A percentile compares a stretch with the other conserved stretches of the same genome.
Conservation (phyloP, 2,888 invertebrate genomes). For the Pocota personata region DNA sequence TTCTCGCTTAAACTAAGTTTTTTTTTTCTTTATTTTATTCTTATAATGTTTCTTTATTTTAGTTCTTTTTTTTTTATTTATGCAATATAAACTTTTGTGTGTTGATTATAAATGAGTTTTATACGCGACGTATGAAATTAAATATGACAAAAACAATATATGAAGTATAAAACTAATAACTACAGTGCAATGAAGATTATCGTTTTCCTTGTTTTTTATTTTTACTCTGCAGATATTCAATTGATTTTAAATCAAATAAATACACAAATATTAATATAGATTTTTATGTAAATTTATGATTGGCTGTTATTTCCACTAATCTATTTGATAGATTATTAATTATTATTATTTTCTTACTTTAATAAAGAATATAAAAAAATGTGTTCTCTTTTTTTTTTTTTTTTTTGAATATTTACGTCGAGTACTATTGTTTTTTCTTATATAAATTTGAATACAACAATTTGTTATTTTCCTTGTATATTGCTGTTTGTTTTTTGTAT, state of each 20-base stretch:
- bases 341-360: slow-evolving; percentile 25
- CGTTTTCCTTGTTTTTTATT: not conserved
- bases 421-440: slow-evolving; percentile 44
- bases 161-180: not conserved
- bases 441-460: slow-evolving; percentile 55
- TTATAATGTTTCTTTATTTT: slow-evolving; percentile 11
- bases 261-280: slow-evolving; percentile 5
- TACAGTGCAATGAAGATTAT: slow-evolving; percentile 25
- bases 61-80: slow-evolving; percentile 13
- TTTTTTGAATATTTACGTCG: slow-evolving; percentile 29
- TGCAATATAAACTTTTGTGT: slow-evolving; percentile 39
- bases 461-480: slow-evolving; percentile 40
- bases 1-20: slow-evolving; percentile 50
- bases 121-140: slow-evolving; percentile 1
- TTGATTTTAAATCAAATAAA: slow-evolving; percentile 24
- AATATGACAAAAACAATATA: not conserved
- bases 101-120: not conserved
- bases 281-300: slow-evolving; percentile 6
- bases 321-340: slow-evolving; percentile 50
- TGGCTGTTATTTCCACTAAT: slow-evolving; percentile 20
- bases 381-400: slow-evolving; percentile 23
- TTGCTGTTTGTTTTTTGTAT: slow-evolving; percentile 21
- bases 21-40: slow-evolving; percentile 13
- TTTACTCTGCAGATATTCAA: slow-evolving; percentile 13
- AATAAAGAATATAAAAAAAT: slow-evolving; percentile 33